A percentile compares a stretch with the other conserved stretches of the same genome.
These are phyloP conservation scores for Cinclus cinclus DNA, from an alignment of 2,113 vertebrate species.

Conservation along the genomic window DNA sequence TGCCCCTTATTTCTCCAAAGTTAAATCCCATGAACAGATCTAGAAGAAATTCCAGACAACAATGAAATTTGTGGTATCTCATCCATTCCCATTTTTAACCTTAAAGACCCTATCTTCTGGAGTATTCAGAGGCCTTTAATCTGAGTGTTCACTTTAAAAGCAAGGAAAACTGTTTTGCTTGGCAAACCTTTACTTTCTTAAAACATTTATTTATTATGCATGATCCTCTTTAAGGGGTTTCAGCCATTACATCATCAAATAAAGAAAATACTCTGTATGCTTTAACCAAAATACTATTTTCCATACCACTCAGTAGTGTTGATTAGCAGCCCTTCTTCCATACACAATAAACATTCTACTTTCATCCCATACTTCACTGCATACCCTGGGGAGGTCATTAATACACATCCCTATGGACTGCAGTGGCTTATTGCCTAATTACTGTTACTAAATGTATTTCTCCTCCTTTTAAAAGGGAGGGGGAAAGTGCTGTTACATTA, in stretches of 20 bases:
- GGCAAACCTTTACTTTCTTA: neutral
- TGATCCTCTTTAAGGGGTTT: neutral
- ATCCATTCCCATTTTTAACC: neutral
- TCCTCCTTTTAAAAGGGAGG: slow-evolving; percentile 10
- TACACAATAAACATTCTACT: neutral
- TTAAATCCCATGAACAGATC: neutral
- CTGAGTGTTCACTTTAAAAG: too few species aligned
- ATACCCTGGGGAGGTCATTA: slow-evolving; percentile 37
- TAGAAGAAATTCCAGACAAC: neutral
- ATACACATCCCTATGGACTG: neutral
- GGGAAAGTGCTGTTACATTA: neutral
- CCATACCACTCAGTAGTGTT: neutral
- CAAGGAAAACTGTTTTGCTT: neutral
- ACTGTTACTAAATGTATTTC: slow-evolving; percentile 22
- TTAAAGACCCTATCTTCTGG: neutral
- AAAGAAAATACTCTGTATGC: neutral
- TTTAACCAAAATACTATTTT: neutral
- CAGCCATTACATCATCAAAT: neutral
- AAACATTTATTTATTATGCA: neutral
- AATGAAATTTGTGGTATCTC: neutral
- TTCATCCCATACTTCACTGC: neutral
- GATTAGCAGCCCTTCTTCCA: neutral
- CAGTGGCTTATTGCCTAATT: slow-evolving; percentile 41
- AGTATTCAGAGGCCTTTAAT: neutral
- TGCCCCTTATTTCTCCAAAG: neutral